Evolutionary conservation across 2,888 invertebrate species (phyloP), one percentile per base, ranked within the genome.

Genomic region (Xylophagus ater): DNA sequence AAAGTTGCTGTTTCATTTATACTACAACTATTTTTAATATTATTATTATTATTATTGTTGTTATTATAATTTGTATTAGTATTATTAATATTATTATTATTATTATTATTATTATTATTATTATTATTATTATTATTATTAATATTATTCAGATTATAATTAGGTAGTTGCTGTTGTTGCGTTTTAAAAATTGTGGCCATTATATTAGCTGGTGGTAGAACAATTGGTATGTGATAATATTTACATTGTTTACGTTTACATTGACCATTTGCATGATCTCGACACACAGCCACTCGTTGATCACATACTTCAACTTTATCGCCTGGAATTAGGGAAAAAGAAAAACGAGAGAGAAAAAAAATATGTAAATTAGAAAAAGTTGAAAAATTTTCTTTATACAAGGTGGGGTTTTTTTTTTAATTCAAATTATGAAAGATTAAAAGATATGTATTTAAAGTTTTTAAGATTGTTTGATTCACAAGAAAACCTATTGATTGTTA

Each of bases 211-310:
- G 86, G 85, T 61, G 86, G 86, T 75, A 87, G 71, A 62, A 78
- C 80, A 67, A 88, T 79, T 60, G 90, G 89, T 78, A 92, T 88
- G 78, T 92, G 90, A 78, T 90, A 92, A 77, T 88, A 92, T 79
- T 90, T 92, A 81, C 92, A 92, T 70, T 83, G 78, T 70, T 86
- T 81, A 69, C 90, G 85, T 66, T 82, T 78, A 71, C 92, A 92
- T 70, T 84, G 78, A 70, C 89, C 89, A 68, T 88, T 88, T 62
- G 86, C 88, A 68, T 88, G 88, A 75, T 92, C 90, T 68, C 90
- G 86, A 71, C 92, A 92, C 67, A 92, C 90, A 69, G 87, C 88
- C 73, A 92, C 90, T 69, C 86, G 84, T 70, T 88, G 84, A 72
- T 89, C 89, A 73, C 80, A 82, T 76, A 90, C 84, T 78, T 89